Evolutionary conservation across 64 coral and sea anemone genomes (phyloP).

Genomic region (Actinia tenebrosa): DNA sequence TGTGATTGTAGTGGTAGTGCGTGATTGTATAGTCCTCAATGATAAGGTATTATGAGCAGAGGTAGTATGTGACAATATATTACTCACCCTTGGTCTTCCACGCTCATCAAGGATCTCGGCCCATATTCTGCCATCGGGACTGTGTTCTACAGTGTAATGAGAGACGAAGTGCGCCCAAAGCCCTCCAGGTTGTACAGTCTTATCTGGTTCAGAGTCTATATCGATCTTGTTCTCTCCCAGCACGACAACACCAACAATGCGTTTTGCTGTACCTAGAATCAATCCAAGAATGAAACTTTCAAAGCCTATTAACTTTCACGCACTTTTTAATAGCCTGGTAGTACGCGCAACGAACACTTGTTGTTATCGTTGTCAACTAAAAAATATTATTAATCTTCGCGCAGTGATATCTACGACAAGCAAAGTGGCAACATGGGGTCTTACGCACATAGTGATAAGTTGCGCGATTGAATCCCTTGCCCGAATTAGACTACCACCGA

Average conservation of each 20-base stretch:
- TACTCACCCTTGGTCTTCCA: conserved; percentile 30
- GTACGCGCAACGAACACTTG: too few species aligned
- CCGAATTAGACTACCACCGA: too few species aligned
- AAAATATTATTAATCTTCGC: too few species aligned
- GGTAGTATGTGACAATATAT: background rate
- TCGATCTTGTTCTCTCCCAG: background rate
- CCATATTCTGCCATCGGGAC: conserved; percentile 53
- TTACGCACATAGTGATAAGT: too few species aligned
- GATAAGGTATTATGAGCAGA: background rate
- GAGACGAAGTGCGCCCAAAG: conserved; percentile 26
- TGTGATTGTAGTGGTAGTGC: too few species aligned
- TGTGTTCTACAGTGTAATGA: conserved; percentile 52
- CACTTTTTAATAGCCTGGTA: too few species aligned
- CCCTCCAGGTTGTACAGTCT: background rate
- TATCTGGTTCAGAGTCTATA: background rate
- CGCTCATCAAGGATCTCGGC: conserved; percentile 28
- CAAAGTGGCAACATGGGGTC: too few species aligned
- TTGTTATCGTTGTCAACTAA: too few species aligned
- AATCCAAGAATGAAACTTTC: background rate
- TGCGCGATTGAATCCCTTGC: too few species aligned
- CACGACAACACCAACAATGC: conserved; percentile 2
- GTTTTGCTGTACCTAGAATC: background rate
- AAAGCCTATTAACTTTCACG: too few species aligned
- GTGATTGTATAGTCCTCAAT: too few species aligned
- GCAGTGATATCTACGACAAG: too few species aligned